A percentile compares a stretch with the other conserved stretches of the same genome.
phyloP scores from a whole-genome alignment of 1,140 invertebrate genomes.

The Elymnias hypermnestra region DNA sequence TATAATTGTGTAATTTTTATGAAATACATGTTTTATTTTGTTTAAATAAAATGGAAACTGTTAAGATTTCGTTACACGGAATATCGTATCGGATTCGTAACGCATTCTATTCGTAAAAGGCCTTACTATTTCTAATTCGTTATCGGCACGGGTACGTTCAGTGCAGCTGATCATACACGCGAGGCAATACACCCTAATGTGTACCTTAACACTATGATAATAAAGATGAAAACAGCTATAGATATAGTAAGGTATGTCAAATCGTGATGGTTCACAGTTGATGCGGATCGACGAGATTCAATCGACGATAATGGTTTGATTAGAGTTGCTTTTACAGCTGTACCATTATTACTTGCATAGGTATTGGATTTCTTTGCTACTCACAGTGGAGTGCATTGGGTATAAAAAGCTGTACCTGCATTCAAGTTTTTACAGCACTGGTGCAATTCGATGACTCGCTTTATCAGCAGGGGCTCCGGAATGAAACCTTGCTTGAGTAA shows the following conservation, averaged over 20 bases:
- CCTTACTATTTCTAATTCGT: slow-evolving; percentile 19
- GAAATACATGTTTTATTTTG: no score
- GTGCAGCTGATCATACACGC: slow-evolving; percentile 34
- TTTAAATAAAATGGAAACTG: no score
- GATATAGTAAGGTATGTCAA: slow-evolving; percentile 1
- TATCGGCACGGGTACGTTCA: slow-evolving; percentile 27
- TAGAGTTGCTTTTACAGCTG: slow-evolving; percentile 25
- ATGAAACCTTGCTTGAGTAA: no score
- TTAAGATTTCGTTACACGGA: no score
- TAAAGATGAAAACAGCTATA: not conserved
- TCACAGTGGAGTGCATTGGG: no score
- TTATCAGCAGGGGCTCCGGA: no score
- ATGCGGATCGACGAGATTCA: slow-evolving; percentile 13
- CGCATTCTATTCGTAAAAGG: not conserved
- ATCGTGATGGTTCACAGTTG: slow-evolving; percentile 11
- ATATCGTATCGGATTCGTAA: not conserved
- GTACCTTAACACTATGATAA: not conserved
- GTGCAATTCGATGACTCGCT: no score
- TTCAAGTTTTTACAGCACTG: no score
- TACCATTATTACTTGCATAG: slow-evolving; percentile 3
- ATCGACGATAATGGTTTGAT: slow-evolving; percentile 23
- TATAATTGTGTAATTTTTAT: no score
- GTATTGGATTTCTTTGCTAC: not conserved
- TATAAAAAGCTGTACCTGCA: no score
- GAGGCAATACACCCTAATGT: not conserved